Evolutionary conservation across 1,140 invertebrate genomes (phyloP).

Genomic region (Eufriesea mexicana): DNA sequence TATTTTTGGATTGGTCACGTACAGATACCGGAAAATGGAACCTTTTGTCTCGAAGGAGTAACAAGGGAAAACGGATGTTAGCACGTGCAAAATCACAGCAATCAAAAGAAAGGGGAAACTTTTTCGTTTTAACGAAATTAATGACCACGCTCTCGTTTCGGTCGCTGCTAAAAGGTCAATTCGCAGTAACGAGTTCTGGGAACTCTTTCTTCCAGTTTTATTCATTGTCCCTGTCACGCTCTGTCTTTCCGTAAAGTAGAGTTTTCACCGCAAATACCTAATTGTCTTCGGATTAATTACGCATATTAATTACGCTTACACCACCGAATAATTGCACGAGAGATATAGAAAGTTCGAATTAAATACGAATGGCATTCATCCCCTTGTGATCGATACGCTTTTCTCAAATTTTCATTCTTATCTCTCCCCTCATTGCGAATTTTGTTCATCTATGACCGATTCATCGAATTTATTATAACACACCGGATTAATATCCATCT

Average conservation of each 20-base stretch:
- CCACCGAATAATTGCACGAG: not conserved
- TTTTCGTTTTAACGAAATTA: slow-evolving; percentile 47
- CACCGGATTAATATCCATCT: too few relatives aligned
- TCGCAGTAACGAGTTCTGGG: slow-evolving; percentile 36
- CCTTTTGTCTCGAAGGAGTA: not conserved
- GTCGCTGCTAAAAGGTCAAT: slow-evolving; percentile 35
- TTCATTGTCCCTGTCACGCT: not conserved
- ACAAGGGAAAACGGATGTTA: not conserved
- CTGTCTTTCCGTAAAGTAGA: not conserved
- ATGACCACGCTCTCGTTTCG: slow-evolving; percentile 31
- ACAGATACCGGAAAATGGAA: too few relatives aligned
- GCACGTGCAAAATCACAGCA: slow-evolving; percentile 35
- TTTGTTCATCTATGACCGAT: too few relatives aligned
- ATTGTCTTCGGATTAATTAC: slow-evolving; percentile 17
- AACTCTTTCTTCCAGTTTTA: slow-evolving; percentile 8
- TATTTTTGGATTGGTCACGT: not conserved
- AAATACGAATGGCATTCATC: too few relatives aligned
- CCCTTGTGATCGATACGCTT: too few relatives aligned
- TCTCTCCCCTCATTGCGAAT: too few relatives aligned
- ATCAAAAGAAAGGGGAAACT: slow-evolving; percentile 29
- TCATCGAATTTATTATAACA: too few relatives aligned
- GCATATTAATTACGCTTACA: not conserved
- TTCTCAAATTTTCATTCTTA: too few relatives aligned
- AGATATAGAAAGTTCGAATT: too few relatives aligned
- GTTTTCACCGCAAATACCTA: not conserved